Base-by-base conservation (phyloP, 2,113 vertebrate genomes). In the Nyctereutes procyonoides region DNA sequence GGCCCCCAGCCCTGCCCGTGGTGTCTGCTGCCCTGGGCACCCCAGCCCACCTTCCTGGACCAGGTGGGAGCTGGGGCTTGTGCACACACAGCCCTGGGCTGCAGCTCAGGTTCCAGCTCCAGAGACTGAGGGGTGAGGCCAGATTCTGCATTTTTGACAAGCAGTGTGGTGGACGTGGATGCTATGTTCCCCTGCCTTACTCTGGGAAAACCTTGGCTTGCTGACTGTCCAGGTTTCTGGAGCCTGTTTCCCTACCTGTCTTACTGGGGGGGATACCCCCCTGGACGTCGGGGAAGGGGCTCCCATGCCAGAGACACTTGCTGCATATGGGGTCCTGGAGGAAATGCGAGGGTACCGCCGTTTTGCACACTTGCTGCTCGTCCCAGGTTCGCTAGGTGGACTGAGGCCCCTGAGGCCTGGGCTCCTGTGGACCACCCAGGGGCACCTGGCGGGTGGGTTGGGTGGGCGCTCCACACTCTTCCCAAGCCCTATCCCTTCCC, bases 301-400 rank as follows among this genome's bases (percentile, higher is more conserved):
- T 76, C 5, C 0, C 11, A 5, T 5, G 20, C 24, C 79, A 58
- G 2, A 43, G 93, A 30, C 4, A 4, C 79, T 65, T 0, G 0
- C 0, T 4, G 3, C 2, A 0, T 0, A 6, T 0, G 20, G 82
- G 12, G 2, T 8, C 24, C 2, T 3, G 24, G 24, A 58, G 43
- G 19, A 32, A 10, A 3, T 0, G 2, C 8, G 48, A 13, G 32
- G 55, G 16, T 35, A 15, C 55, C 3, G 26, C 60, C 28, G 16
- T 14, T 14, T 4, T 3, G 48, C 28, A 24, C 22, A 4, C 3
- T 15, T 4, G 0, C 13, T 35, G 65, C 17, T 28, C 1, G 1
- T 51, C 1, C 10, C 22, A 7, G 71, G 38, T 35, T 56, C 81
- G 5, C 19, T 0, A 3, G 62, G 16, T 17, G 24, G 43, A 32